Percentiles rank a stretch among this genome's conserved stretches.
phyloP scores from a whole-genome alignment of 2,113 vertebrate genomes.

The Rhagologus leucostigma region DNA sequence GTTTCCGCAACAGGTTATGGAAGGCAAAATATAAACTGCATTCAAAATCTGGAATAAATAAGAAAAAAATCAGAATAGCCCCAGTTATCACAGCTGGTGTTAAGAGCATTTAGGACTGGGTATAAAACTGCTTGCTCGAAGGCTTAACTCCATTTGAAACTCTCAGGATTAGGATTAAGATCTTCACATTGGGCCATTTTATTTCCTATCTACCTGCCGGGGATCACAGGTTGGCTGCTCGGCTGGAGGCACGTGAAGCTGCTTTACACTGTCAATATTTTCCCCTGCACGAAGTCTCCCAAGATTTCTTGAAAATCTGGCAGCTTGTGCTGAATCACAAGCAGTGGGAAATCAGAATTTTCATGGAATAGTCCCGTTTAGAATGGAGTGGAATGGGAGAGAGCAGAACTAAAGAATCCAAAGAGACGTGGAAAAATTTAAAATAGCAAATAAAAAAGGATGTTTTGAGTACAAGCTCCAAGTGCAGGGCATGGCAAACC shows the following conservation, averaged over 20 bases:
- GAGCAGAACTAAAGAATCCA: not conserved
- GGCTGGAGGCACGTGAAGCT: not conserved
- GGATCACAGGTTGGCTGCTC: not conserved
- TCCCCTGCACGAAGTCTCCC: not conserved
- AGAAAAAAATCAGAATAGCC: not conserved
- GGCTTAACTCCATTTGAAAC: constrained; percentile 2
- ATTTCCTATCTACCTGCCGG: not conserved
- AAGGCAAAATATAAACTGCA: constrained; percentile 1
- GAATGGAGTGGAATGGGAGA: not conserved
- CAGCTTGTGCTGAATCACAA: not conserved
- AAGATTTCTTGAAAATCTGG: not conserved
- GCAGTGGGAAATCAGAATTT: not conserved
- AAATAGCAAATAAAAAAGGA: not conserved
- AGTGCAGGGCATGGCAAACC: not conserved
- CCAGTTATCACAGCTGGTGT: not conserved
- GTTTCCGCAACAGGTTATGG: not conserved
- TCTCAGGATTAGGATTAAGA: constrained; percentile 38
- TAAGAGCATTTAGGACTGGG: not conserved
- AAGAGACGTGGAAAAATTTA: not conserved
- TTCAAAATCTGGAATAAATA: not conserved
- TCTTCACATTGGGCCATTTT: not conserved
- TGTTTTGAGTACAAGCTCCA: not conserved
- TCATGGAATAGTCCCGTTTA: not conserved
- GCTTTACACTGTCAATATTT: not conserved
- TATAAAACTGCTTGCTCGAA: not conserved